Evolutionary conservation across 2,888 invertebrate genomes (phyloP).

Genomic region (Eupithecia pulchellata): DNA sequence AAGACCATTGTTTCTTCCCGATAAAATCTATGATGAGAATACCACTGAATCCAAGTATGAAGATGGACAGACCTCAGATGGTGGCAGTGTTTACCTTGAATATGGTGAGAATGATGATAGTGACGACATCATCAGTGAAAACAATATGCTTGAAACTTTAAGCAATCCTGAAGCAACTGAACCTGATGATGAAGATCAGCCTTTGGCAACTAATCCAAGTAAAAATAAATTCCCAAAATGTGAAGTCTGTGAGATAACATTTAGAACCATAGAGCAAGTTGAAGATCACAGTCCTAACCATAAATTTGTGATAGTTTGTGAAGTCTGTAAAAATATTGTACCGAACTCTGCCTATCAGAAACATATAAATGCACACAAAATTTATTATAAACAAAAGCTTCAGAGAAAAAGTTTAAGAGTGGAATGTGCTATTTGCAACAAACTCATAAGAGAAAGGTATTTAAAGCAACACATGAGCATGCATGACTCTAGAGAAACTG

Average conservation of each 20-base stretch:
- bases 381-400: constrained; percentile 38
- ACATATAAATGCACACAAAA: constrained; percentile 48
- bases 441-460: constrained; percentile 48
- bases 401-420: constrained; percentile 42
- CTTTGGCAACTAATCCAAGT: constrained; percentile 7
- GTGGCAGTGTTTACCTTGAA: constrained; percentile 26
- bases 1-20: neutral
- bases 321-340: constrained; percentile 47
- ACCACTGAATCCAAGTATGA: constrained; percentile 7
- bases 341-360: constrained; percentile 36
- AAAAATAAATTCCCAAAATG: constrained; percentile 32
- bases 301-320: constrained; percentile 42
- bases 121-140: neutral
- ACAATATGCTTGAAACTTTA: neutral
- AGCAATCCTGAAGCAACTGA: constrained; percentile 32
- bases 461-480: constrained; percentile 48
- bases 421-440: constrained; percentile 52
- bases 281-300: constrained; percentile 28
- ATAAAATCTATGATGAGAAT: neutral
- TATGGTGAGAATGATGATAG: constrained; percentile 17
- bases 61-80: constrained; percentile 15
- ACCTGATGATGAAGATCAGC: constrained; percentile 31
- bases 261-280: constrained; percentile 36
- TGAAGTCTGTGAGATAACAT: constrained; percentile 38
- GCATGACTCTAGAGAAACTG: constrained; percentile 48